phyloP scores from a whole-genome alignment of 92 coral and sea anemone genomes.

The Heliopora coerulea region DNA sequence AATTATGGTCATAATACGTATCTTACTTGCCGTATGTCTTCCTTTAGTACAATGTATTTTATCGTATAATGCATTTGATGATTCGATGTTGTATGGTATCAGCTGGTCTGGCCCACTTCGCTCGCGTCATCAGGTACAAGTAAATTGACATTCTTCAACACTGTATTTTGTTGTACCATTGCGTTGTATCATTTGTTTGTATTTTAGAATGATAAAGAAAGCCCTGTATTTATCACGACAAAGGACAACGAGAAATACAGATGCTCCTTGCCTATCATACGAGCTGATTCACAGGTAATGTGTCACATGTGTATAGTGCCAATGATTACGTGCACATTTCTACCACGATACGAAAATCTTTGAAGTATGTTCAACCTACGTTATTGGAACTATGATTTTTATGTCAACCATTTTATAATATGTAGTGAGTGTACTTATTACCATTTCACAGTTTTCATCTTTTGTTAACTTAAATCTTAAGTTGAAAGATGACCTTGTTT shows the following conservation, averaged over 20 bases:
- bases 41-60: constrained; percentile 53
- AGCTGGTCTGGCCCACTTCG: constrained; percentile 92
- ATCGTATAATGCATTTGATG: constrained; percentile 77
- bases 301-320: too few species aligned
- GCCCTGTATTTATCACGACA: constrained; percentile 77
- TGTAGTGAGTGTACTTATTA: too few species aligned
- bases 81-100: constrained; percentile 74
- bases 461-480: too few species aligned
- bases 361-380: too few species aligned
- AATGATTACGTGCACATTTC: too few species aligned
- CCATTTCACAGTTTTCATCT: too few species aligned
- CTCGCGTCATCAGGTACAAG: constrained; percentile 74
- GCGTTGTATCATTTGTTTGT: background rate
- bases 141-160: constrained; percentile 39
- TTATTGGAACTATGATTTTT: too few species aligned
- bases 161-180: background rate
- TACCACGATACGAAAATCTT: too few species aligned
- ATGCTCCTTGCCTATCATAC: constrained; percentile 69
- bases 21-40: background rate
- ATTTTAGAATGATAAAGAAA: constrained; percentile 79
- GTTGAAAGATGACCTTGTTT: too few species aligned
- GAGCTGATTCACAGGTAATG: constrained; percentile 27
- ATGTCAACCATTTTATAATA: too few species aligned
- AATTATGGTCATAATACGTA: constrained; percentile 7
- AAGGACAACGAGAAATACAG: constrained; percentile 84